Conservation (phyloP, 2,113 vertebrate species). For the Poicephalus meyeri region DNA sequence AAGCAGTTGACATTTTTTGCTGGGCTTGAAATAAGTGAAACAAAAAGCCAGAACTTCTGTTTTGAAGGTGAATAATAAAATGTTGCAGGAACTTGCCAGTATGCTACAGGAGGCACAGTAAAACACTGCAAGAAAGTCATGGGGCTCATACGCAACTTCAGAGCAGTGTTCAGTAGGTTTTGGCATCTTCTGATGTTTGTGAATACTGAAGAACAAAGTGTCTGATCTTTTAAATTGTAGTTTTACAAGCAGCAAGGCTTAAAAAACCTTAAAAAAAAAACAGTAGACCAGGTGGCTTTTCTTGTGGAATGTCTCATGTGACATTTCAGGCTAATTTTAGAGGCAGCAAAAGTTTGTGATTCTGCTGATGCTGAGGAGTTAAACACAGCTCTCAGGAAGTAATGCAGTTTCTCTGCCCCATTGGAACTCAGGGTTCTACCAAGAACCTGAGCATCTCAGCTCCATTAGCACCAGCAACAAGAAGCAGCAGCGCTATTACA, state of each 20-base stretch:
- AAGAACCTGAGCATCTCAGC: neutral
- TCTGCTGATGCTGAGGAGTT: neutral
- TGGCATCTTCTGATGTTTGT: constrained; percentile 33
- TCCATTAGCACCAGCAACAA: neutral
- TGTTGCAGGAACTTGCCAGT: neutral
- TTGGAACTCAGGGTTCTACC: neutral
- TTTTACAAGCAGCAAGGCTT: neutral
- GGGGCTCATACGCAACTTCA: neutral
- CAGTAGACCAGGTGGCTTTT: neutral
- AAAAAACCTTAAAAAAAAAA: neutral
- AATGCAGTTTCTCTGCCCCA: neutral
- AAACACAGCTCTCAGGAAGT: neutral
- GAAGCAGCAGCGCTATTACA: neutral
- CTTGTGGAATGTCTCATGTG: neutral
- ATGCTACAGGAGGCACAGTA: neutral
- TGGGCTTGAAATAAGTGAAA: neutral
- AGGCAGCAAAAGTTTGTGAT: neutral
- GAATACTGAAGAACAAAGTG: constrained; percentile 27
- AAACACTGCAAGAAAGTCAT: neutral
- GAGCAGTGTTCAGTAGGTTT: neutral
- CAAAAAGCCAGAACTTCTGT: neutral
- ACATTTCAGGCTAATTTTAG: constrained; percentile 32
- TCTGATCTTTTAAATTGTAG: constrained; percentile 47
- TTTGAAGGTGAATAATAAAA: neutral
- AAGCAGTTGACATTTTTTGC: neutral